Conservation (phyloP, 2,113 vertebrate species). For the Lethenteron reissneri region DNA sequence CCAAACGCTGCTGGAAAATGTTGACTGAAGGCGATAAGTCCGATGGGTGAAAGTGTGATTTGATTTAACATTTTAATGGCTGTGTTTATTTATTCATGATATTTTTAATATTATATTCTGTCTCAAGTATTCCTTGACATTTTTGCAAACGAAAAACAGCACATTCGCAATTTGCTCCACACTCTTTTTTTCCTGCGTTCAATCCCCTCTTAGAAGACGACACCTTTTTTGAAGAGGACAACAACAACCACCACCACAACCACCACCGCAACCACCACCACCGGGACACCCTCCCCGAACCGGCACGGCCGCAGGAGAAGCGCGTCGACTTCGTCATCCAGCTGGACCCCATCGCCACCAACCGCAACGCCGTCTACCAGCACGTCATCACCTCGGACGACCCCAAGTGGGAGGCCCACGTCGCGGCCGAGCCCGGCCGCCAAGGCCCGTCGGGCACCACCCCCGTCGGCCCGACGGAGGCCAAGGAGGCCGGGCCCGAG, state of each 20-base stretch:
- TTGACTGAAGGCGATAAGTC: no score
- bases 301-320: slow-evolving; percentile 57
- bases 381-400: background rate
- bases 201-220: no score
- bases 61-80: no score
- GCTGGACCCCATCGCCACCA: slow-evolving; percentile 79
- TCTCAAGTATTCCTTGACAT: no score
- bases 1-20: no score
- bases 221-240: slow-evolving; percentile 21
- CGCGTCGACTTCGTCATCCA: slow-evolving; percentile 51
- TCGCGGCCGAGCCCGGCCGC: background rate
- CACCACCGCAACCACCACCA: slow-evolving; percentile 15
- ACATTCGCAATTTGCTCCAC: no score
- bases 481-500: background rate
- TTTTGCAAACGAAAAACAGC: no score
- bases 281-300: slow-evolving; percentile 42
- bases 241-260: slow-evolving; percentile 27
- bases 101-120: no score
- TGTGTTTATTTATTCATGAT: no score
- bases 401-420: background rate
- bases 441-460: background rate
- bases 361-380: slow-evolving; percentile 74
- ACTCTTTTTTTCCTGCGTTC: no score
- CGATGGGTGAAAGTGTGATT: no score
- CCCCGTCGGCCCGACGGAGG: background rate